These are phyloP conservation scores for Watersipora subatra DNA, from an alignment of 1,140 invertebrate species.

Conservation along the genomic window DNA sequence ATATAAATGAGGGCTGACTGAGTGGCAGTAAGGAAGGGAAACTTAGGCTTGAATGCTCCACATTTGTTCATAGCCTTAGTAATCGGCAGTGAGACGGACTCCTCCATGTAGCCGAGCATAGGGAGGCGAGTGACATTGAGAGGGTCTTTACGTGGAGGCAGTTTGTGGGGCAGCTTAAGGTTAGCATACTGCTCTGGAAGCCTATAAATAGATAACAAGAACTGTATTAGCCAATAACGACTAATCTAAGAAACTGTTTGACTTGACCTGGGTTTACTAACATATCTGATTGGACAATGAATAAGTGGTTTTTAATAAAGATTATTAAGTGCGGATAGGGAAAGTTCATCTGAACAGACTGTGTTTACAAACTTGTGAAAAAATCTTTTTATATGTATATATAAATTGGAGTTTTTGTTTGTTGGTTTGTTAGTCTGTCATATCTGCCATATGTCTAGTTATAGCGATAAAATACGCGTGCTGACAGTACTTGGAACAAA, in stretches of 20 bases:
- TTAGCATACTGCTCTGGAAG: slow-evolving; percentile 34
- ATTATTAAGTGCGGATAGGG: too few species aligned
- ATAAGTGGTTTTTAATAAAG: background rate
- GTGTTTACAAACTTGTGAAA: too few species aligned
- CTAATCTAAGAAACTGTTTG: background rate
- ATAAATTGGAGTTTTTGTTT: too few species aligned
- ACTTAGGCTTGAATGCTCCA: slow-evolving; percentile 40
- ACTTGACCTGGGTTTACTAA: background rate
- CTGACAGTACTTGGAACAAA: too few species aligned
- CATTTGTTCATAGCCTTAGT: slow-evolving; percentile 35
- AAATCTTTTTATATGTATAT: too few species aligned
- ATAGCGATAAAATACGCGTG: too few species aligned
- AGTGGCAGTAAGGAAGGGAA: slow-evolving; percentile 36
- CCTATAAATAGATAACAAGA: slow-evolving; percentile 16
- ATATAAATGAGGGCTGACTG: slow-evolving; percentile 38
- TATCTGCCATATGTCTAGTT: too few species aligned
- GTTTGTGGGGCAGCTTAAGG: slow-evolving; percentile 36
- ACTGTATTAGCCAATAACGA: background rate
- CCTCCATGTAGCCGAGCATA: slow-evolving; percentile 41
- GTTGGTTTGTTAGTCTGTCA: too few species aligned
- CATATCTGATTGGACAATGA: background rate
- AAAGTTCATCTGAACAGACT: too few species aligned
- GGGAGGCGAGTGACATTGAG: slow-evolving; percentile 28
- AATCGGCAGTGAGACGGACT: slow-evolving; percentile 31
- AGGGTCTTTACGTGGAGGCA: slow-evolving; percentile 32